Base-by-base conservation (phyloP, 2,888 invertebrate species). In the Hypsopygia costalis region DNA sequence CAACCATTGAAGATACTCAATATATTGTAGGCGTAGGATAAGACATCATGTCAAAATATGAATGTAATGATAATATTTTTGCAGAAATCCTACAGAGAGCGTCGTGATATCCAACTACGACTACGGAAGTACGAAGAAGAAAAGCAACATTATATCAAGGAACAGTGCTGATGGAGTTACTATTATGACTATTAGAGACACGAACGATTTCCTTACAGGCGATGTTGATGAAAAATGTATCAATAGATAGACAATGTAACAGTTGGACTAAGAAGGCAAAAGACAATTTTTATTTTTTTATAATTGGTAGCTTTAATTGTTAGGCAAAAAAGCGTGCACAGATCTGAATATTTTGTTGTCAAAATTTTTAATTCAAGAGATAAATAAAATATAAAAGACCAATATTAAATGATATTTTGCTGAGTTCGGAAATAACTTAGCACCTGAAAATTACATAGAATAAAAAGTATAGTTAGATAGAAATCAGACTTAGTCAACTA, bases 101-200 rank as follows among this genome's bases (percentile, higher is more conserved):
- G 81, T 89, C 41, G 89, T 89, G 51, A 86, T 88, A 54, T 86
- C 89, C 30, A 88, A 87, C 68, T 88, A 85, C 74, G 89, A 89
- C 46, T 85, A 81, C 58, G 82, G 85, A 63, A 82, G 77, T 62
- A 75, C 78, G 55, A 89, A 87, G 65, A 88, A 89, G 69, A 87
- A 86, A 43, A 80, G 65, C 52, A 81, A 82, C 56, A 70, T 85
- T 28, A 77, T 86, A 46, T 71, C 81, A 0, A 62, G 83, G 49
- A 80, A 79, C 56, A 87, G 78, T 32, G 50, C 78, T 1, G 88
- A 89, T 29, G 79, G 82, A 0, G 85, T 89, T 49, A 89, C 87
- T 44, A 82, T 83, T 16, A 78, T 85, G 76, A 80, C 78, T 0
- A 64, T 88, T 1, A 60, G 80, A 11, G 86, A 86, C 38, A 64